Conservation (phyloP, 1,140 invertebrate species). For the Zaprionus gabonicus region DNA sequence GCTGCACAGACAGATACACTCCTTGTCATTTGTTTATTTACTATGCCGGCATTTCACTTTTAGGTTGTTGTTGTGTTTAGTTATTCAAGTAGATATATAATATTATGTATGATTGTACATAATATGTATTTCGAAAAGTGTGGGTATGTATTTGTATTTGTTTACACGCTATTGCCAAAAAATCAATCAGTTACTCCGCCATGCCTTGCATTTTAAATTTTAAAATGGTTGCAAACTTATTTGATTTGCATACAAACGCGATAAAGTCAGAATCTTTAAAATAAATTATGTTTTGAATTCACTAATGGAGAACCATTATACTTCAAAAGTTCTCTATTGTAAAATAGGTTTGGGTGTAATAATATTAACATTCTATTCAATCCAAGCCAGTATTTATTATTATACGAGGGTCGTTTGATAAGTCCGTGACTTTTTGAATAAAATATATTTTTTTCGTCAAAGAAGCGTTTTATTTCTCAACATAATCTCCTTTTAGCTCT, state of each 20-base stretch:
- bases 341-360: too few relatives aligned
- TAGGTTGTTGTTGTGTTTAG: constrained; percentile 35
- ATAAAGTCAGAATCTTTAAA: neutral
- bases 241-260: neutral
- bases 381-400: too few relatives aligned
- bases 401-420: too few relatives aligned
- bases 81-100: neutral
- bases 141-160: neutral
- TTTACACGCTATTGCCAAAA: constrained; percentile 10
- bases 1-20: constrained; percentile 34
- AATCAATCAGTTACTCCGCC: neutral
- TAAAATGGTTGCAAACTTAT: constrained; percentile 29
- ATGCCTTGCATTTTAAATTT: constrained; percentile 10
- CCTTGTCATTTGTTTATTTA: constrained; percentile 11
- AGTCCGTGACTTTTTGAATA: too few relatives aligned
- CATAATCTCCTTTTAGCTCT: too few relatives aligned
- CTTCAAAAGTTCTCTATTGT: too few relatives aligned
- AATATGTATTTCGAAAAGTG: neutral
- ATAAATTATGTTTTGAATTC: too few relatives aligned
- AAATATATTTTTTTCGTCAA: too few relatives aligned
- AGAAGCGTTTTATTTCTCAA: too few relatives aligned
- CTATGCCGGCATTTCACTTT: constrained; percentile 58
- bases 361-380: too few relatives aligned
- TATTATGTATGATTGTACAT: neutral
- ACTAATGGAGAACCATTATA: too few relatives aligned